These are phyloP conservation scores for Ectobius pallidus DNA, from an alignment of 2,888 invertebrate genomes.

Conservation along the genomic window DNA sequence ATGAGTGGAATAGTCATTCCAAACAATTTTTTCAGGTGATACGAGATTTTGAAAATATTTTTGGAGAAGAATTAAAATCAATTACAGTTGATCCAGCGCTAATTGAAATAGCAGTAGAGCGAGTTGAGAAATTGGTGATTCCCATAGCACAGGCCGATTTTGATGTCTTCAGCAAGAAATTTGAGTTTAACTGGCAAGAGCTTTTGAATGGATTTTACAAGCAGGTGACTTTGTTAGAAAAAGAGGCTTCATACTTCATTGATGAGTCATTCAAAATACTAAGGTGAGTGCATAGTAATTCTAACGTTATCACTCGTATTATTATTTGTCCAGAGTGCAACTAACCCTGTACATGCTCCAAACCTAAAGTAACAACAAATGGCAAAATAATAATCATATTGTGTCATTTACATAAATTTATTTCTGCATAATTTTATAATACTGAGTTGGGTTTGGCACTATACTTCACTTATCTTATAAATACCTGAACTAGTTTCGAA, in stretches of 20 bases:
- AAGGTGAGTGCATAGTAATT: constrained; percentile 60
- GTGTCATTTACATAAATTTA: too few species aligned
- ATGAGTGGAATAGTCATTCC: too few species aligned
- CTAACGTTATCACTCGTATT: too few species aligned
- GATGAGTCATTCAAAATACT: constrained; percentile 84
- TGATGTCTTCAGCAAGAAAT: constrained; percentile 78
- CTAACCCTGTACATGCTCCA: too few species aligned
- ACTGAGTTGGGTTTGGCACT: too few species aligned
- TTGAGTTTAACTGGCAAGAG: constrained; percentile 86
- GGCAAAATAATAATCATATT: too few species aligned
- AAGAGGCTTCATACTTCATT: constrained; percentile 83
- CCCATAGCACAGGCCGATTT: constrained; percentile 81
- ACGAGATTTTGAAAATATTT: constrained; percentile 77
- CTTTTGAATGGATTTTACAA: constrained; percentile 78
- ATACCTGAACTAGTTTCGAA: too few species aligned
- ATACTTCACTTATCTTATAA: too few species aligned
- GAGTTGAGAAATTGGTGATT: constrained; percentile 76
- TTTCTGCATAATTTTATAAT: too few species aligned
- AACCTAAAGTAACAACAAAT: too few species aligned
- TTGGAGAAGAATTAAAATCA: constrained; percentile 84
- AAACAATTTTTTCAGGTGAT: constrained; percentile 1
- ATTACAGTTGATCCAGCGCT: constrained; percentile 86
- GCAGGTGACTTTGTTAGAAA: constrained; percentile 75
- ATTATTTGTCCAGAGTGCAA: too few species aligned
- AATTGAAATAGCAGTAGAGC: constrained; percentile 82